Conservation (phyloP, 30 jellyfish, hydroid and myxozoan species). For the Phacellophora camtschatica region DNA sequence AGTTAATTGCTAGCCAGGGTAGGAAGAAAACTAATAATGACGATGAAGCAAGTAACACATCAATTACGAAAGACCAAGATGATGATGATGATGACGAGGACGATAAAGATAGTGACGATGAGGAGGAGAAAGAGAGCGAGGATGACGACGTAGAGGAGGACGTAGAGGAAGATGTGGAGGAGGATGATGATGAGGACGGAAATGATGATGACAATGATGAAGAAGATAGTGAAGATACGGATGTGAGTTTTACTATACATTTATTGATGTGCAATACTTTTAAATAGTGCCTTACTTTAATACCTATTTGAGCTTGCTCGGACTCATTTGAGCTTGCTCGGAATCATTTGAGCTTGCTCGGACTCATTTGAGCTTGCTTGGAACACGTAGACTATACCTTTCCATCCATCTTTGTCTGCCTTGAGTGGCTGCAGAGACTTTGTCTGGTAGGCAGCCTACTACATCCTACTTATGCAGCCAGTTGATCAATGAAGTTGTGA, state of each 20-base stretch:
- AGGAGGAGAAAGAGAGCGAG: slow-evolving; percentile 72
- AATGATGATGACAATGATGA: slow-evolving; percentile 62
- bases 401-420: no score
- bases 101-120: slow-evolving; percentile 90
- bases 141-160: slow-evolving; percentile 68
- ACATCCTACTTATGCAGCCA: no score
- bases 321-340: no score
- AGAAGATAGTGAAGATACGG: slow-evolving; percentile 77
- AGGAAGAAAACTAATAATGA: slow-evolving; percentile 41
- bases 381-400: no score
- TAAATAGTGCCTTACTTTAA: no score
- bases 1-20: not conserved
- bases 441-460: no score
- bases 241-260: slow-evolving; percentile 60
- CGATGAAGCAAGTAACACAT: slow-evolving; percentile 43
- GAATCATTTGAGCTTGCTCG: no score
- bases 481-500: no score
- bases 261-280: no score
- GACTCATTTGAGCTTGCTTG: no score
- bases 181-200: slow-evolving; percentile 59
- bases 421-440: no score
- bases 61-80: slow-evolving; percentile 46
- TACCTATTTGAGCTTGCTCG: no score
- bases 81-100: slow-evolving; percentile 80
- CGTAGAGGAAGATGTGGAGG: slow-evolving; percentile 41